phyloP scores from a whole-genome alignment of 1,140 invertebrate genomes.

The Megalonaias nervosa region DNA sequence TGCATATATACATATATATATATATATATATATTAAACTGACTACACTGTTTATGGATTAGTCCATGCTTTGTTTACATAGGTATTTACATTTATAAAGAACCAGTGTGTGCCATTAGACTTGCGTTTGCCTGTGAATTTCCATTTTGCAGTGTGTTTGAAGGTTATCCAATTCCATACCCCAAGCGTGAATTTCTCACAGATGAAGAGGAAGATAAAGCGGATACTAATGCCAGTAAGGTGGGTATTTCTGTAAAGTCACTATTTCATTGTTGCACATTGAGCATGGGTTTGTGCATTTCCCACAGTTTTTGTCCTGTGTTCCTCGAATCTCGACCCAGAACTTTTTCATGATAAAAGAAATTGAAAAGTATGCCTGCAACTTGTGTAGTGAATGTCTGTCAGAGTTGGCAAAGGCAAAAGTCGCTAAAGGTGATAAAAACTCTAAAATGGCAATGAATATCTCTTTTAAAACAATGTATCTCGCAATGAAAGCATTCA shows the following conservation, averaged over 20 bases:
- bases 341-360: not conserved
- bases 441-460: too few relatives aligned
- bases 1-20: too few relatives aligned
- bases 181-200: conserved; percentile 97
- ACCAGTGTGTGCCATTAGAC: not conserved
- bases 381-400: not conserved
- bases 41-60: not conserved
- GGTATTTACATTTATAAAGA: too few relatives aligned
- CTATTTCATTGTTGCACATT: too few relatives aligned
- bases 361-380: not conserved
- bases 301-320: not conserved
- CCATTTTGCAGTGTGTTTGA: conserved; percentile 86
- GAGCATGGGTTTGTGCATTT: not conserved
- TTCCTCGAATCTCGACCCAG: not conserved
- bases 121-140: not conserved
- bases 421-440: too few relatives aligned
- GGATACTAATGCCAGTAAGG: conserved; percentile 59
- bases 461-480: too few relatives aligned
- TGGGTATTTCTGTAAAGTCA: conserved; percentile 21
- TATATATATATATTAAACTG: too few relatives aligned
- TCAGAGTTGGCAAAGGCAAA: not conserved
- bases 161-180: conserved; percentile 97
- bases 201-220: conserved; percentile 89
- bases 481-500: too few relatives aligned
- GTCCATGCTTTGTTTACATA: too few relatives aligned